Evolutionary conservation across 2,888 invertebrate genomes (phyloP).

Genomic region (Phyllotreta striolata): DNA sequence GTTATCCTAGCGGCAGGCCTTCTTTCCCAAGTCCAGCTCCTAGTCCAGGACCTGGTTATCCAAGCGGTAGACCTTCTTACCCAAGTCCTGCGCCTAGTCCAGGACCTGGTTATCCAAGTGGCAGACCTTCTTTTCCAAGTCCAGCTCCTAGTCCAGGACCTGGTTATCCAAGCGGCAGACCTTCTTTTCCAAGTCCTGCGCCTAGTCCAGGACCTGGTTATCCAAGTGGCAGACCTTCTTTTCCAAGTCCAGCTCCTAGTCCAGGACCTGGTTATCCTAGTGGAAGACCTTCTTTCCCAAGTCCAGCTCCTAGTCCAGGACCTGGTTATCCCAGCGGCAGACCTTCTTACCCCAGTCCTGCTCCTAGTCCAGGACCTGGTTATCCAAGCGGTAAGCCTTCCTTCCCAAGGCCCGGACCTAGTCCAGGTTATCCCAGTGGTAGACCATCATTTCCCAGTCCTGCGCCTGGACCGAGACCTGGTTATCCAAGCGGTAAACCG

Average conservation of each 20-base stretch:
- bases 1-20: too few relatives aligned
- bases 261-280: slow-evolving; percentile 25
- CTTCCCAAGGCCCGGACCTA: slow-evolving; percentile 22
- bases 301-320: slow-evolving; percentile 8
- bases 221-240: not conserved
- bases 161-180: slow-evolving; percentile 10
- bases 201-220: slow-evolving; percentile 25
- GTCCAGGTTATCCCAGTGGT: slow-evolving; percentile 3
- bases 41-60: too few relatives aligned
- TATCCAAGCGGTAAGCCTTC: slow-evolving; percentile 2
- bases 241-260: not conserved
- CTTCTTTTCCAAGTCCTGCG: too few relatives aligned
- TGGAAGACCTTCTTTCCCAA: slow-evolving; percentile 18
- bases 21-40: too few relatives aligned
- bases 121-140: not conserved
- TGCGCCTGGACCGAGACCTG: slow-evolving; percentile 22
- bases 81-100: slow-evolving; percentile 5
- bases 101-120: slow-evolving; percentile 20
- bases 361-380: slow-evolving; percentile 22
- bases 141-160: slow-evolving; percentile 11
- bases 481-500: slow-evolving; percentile 4
- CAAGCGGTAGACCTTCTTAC: too few relatives aligned
- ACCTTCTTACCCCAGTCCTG: not conserved
- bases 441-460: not conserved
- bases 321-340: slow-evolving; percentile 4